phyloP scores from a whole-genome alignment of 2,888 invertebrate genomes.

The Selenia dentaria region DNA sequence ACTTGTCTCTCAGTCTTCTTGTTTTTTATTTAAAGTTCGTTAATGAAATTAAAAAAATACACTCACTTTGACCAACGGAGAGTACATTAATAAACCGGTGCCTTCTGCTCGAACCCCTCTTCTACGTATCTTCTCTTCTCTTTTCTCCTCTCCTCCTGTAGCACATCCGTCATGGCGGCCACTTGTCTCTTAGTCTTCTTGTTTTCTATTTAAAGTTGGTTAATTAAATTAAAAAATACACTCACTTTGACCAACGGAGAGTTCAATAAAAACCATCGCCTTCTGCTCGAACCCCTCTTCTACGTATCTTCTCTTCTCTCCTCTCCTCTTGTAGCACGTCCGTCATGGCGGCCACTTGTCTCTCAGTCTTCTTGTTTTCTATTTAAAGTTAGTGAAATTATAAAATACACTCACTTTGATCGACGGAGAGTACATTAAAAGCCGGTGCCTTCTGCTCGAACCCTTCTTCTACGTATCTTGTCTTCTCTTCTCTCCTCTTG shows the following conservation, averaged over 20 bases:
- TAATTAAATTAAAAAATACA: slow-evolving; percentile 33
- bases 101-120: not conserved
- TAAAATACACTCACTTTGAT: slow-evolving; percentile 44
- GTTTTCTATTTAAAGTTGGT: slow-evolving; percentile 66
- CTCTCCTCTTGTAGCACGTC: slow-evolving; percentile 6
- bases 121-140: slow-evolving; percentile 7
- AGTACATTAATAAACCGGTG: slow-evolving; percentile 64
- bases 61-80: slow-evolving; percentile 54
- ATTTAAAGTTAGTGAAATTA: slow-evolving; percentile 65
- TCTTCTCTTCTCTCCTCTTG: slow-evolving; percentile 8
- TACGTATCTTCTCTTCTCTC: slow-evolving; percentile 6
- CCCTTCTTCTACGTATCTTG: not conserved
- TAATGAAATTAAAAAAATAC: slow-evolving; percentile 45
- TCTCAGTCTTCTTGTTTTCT: slow-evolving; percentile 49
- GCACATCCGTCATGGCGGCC: slow-evolving; percentile 24
- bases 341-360: slow-evolving; percentile 29
- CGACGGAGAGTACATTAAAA: slow-evolving; percentile 61
- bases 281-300: not conserved
- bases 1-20: slow-evolving; percentile 38
- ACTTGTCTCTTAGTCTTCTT: slow-evolving; percentile 38
- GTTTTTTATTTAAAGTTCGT: slow-evolving; percentile 66
- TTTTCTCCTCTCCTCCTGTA: slow-evolving; percentile 1
- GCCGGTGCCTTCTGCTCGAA: slow-evolving; percentile 39
- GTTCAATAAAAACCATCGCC: slow-evolving; percentile 59
- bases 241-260: slow-evolving; percentile 57